Percentiles rank a stretch among this genome's conserved stretches.
Conservation (phyloP, 2,888 invertebrate genomes). For the Pyrgus malvae region DNA sequence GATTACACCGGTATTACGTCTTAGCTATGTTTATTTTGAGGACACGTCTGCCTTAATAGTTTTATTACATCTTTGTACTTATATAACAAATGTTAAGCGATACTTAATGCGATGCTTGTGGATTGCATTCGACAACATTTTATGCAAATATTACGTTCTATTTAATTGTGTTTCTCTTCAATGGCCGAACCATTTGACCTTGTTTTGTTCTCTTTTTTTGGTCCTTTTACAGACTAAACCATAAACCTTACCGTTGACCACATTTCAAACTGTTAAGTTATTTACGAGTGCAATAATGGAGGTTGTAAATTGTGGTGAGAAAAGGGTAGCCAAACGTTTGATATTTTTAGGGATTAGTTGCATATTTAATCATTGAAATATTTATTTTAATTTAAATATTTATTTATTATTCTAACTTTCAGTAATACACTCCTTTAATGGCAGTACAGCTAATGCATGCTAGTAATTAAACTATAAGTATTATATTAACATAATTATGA, state of each 20-base stretch:
- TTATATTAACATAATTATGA: too few species aligned
- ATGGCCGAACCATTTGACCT: too few species aligned
- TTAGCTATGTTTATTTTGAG: constrained; percentile 39
- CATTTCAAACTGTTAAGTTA: constrained; percentile 51
- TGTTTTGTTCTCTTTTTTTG: too few species aligned
- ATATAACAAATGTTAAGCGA: background rate
- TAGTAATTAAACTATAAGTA: too few species aligned
- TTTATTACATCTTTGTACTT: constrained; percentile 5
- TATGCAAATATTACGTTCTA: background rate
- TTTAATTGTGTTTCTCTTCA: too few species aligned
- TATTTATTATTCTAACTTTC: too few species aligned
- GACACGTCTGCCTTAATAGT: constrained; percentile 36
- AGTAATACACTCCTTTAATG: too few species aligned
- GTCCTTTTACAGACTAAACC: background rate
- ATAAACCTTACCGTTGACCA: constrained; percentile 19
- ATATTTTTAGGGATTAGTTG: background rate
- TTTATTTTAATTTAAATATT: too few species aligned
- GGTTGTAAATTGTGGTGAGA: constrained; percentile 49
- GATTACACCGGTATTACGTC: constrained; percentile 53
- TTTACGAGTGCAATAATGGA: constrained; percentile 53
- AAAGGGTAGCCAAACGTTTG: background rate
- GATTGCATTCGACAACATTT: background rate
- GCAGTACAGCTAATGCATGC: too few species aligned
- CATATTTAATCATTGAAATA: too few species aligned
- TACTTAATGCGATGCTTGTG: constrained; percentile 28